A percentile compares a stretch with the other conserved stretches of the same genome.
phyloP scores from a whole-genome alignment of 2,113 vertebrate species.

The Myotis brandtii region DNA sequence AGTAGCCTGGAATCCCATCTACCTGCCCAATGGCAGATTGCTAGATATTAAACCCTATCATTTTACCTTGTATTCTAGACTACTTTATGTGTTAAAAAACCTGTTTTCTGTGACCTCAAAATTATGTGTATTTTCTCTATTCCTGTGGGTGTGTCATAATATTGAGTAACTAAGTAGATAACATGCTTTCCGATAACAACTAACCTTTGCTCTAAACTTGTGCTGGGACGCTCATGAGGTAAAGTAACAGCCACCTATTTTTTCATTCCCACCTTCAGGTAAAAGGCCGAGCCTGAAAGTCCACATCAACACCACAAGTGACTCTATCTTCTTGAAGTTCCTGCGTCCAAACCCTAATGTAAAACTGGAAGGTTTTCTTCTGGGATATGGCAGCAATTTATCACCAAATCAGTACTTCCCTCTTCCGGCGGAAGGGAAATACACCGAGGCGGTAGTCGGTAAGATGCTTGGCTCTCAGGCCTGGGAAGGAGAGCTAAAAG shows the following conservation, averaged over 20 bases:
- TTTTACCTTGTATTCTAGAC: conserved; percentile 1
- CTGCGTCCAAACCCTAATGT: conserved; percentile 89
- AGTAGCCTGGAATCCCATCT: not conserved
- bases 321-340: conserved; percentile 95
- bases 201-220: not conserved
- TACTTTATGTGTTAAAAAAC: not conserved
- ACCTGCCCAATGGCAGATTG: not conserved
- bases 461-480: conserved; percentile 78
- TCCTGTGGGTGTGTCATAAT: not conserved
- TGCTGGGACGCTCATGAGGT: not conserved
- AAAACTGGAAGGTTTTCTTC: conserved; percentile 94
- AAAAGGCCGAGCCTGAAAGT: conserved; percentile 95
- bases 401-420: conserved; percentile 96
- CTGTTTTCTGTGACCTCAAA: conserved; percentile 10
- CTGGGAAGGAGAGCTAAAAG: not conserved
- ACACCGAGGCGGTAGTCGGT: conserved; percentile 93
- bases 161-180: not conserved
- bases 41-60: not conserved
- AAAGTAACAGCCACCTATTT: not conserved
- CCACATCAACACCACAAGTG: conserved; percentile 93
- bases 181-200: not conserved
- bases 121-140: not conserved
- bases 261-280: conserved; percentile 83
- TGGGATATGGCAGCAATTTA: conserved; percentile 95
- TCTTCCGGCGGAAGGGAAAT: conserved; percentile 92